Conservation (phyloP, 2,888 invertebrate genomes). For the Drosophila mayaguana region DNA sequence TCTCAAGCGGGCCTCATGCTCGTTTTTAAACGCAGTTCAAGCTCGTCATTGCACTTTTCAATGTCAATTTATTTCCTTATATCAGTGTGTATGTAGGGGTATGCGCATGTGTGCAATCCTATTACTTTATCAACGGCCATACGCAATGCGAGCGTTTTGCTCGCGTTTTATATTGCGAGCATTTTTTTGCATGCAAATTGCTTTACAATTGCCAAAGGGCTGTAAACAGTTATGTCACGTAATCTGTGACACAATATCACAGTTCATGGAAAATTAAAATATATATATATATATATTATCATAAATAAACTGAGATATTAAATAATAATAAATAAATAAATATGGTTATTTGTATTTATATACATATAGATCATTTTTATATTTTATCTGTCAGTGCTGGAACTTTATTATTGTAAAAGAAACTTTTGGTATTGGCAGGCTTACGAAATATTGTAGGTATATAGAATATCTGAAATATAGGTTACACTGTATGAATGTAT, state of each 20-base stretch:
- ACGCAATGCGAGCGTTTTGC: constrained; percentile 15
- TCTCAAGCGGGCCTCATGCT: neutral
- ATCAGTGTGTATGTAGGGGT: neutral
- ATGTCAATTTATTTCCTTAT: constrained; percentile 25
- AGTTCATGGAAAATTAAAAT: neutral
- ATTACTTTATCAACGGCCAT: constrained; percentile 8
- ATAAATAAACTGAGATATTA: neutral
- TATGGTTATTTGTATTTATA: neutral
- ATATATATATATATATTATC: no score
- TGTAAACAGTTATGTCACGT: constrained; percentile 5
- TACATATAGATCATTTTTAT: neutral
- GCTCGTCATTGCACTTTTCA: constrained; percentile 26
- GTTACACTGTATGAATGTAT: neutral
- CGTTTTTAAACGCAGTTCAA: constrained; percentile 40
- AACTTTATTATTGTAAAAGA: neutral
- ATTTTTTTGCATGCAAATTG: constrained; percentile 9
- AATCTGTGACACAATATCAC: neutral
- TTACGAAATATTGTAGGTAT: neutral
- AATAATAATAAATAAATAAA: neutral
- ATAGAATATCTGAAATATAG: neutral
- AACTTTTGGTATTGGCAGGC: neutral
- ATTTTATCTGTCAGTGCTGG: neutral
- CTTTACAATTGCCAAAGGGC: neutral
- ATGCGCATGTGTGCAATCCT: constrained; percentile 8
- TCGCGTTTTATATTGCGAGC: constrained; percentile 18